Percentiles rank a stretch among this genome's conserved stretches.
Evolutionary conservation across 2,888 invertebrate genomes (phyloP).

Genomic region (Elysia crispata): DNA sequence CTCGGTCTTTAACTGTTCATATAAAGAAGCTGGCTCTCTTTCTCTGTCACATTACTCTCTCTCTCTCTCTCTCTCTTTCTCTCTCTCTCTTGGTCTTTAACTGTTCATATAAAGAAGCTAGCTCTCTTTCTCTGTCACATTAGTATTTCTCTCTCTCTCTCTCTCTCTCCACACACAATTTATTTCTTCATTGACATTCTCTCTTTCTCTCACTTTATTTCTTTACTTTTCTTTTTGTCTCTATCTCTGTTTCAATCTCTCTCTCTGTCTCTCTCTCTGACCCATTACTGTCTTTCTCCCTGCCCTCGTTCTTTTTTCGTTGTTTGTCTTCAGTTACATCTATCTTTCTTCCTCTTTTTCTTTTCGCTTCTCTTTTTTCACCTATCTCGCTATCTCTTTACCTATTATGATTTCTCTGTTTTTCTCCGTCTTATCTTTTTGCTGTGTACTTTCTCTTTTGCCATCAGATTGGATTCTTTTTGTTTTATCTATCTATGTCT

Average conservation of each 20-base stretch:
- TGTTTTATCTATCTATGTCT: too few species aligned
- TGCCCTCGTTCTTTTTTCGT: not conserved
- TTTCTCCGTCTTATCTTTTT: slow-evolving; percentile 16
- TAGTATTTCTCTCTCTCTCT: too few species aligned
- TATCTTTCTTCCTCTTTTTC: not conserved
- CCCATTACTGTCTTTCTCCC: not conserved
- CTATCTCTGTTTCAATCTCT: slow-evolving; percentile 1
- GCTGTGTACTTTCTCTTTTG: slow-evolving; percentile 6
- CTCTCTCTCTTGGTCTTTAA: not conserved
- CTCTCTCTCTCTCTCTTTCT: slow-evolving; percentile 9
- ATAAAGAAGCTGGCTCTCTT: too few species aligned
- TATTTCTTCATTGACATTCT: too few species aligned
- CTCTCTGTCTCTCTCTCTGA: slow-evolving; percentile 7
- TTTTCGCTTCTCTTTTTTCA: not conserved
- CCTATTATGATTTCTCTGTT: not conserved
- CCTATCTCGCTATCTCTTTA: not conserved
- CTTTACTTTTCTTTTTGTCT: not conserved
- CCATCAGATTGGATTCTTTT: too few species aligned
- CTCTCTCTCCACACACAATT: too few species aligned
- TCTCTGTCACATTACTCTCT: slow-evolving; percentile 9
- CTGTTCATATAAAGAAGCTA: too few species aligned
- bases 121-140: too few species aligned
- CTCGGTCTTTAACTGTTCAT: not conserved
- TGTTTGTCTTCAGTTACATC: too few species aligned
- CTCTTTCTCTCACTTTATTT: too few species aligned